A percentile compares a stretch with the other conserved stretches of the same genome.
phyloP scores from a whole-genome alignment of 2,888 invertebrate species.

The Acleris cristana region DNA sequence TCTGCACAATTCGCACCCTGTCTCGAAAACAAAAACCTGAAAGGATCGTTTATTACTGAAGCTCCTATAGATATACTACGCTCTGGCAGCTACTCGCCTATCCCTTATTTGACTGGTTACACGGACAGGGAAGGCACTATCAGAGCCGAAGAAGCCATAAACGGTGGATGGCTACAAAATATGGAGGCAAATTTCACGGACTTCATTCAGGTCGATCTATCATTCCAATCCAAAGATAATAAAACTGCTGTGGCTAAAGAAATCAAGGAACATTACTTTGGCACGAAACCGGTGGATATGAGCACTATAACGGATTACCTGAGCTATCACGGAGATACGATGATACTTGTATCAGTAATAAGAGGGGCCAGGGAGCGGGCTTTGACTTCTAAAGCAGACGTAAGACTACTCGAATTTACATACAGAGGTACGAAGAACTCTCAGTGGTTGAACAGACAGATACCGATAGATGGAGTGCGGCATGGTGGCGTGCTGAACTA shows the following conservation, averaged over 20 bases:
- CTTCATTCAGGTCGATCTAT: conserved; percentile 67
- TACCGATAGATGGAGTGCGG: conserved; percentile 62
- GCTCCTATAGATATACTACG: conserved; percentile 63
- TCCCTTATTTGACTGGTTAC: conserved; percentile 68
- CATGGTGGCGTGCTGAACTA: conserved; percentile 70
- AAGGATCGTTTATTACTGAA: conserved; percentile 59
- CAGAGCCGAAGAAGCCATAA: conserved; percentile 58
- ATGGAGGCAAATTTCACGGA: conserved; percentile 68
- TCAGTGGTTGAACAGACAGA: conserved; percentile 61
- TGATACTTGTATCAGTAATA: conserved; percentile 61
- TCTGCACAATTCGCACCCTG: conserved; percentile 73
- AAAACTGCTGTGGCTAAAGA: conserved; percentile 47
- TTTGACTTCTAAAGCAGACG: conserved; percentile 53
- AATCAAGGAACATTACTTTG: conserved; percentile 65
- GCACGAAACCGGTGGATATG: conserved; percentile 52
- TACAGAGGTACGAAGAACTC: conserved; percentile 62
- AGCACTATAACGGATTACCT: conserved; percentile 66
- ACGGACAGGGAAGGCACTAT: conserved; percentile 70
- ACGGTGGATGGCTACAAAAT: conserved; percentile 54
- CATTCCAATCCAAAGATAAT: conserved; percentile 48
- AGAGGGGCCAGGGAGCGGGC: conserved; percentile 64
- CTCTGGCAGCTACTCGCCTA: conserved; percentile 60
- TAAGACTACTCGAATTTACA: conserved; percentile 65
- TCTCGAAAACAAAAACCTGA: conserved; percentile 57
- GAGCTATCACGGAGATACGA: conserved; percentile 68